These are phyloP conservation scores for Panzeria rudis DNA, from an alignment of 2,888 invertebrate genomes.

Conservation along the genomic window DNA sequence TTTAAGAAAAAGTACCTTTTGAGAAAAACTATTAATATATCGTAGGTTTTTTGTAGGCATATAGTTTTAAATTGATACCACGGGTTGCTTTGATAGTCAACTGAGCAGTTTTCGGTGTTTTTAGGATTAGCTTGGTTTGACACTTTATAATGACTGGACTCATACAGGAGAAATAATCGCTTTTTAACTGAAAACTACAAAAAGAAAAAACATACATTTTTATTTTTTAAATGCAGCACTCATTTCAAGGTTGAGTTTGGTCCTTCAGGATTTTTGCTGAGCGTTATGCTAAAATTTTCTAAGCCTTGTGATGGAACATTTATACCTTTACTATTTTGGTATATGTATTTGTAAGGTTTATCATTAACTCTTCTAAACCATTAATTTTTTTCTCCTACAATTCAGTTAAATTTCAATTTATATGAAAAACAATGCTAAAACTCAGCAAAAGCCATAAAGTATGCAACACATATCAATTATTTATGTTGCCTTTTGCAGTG, in stretches of 20 bases:
- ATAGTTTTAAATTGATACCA: no score
- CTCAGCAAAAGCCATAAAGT: constrained; percentile 58
- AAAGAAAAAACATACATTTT: no score
- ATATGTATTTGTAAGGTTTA: constrained; percentile 42
- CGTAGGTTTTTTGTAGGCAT: no score
- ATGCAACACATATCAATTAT: constrained; percentile 69
- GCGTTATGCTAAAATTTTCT: background rate
- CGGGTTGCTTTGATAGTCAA: no score
- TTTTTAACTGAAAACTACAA: no score
- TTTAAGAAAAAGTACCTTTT: no score
- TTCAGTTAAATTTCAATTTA: constrained; percentile 24
- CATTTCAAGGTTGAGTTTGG: constrained; percentile 21
- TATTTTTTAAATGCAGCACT: no score
- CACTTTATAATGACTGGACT: no score
- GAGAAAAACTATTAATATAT: no score
- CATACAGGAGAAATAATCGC: no score
- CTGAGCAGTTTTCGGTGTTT: no score
- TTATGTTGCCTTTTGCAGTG: constrained; percentile 42
- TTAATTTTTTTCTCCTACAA: constrained; percentile 54
- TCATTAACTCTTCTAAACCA: constrained; percentile 68
- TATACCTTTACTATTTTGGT: background rate
- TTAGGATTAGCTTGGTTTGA: no score
- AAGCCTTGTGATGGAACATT: background rate
- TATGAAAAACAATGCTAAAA: constrained; percentile 14
- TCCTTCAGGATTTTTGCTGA: background rate